A percentile compares a stretch with the other conserved stretches of the same genome.
Evolutionary conservation across 2,797 vertebrate species (phyloP).

Genomic region (Acestrorhynchus altus): DNA sequence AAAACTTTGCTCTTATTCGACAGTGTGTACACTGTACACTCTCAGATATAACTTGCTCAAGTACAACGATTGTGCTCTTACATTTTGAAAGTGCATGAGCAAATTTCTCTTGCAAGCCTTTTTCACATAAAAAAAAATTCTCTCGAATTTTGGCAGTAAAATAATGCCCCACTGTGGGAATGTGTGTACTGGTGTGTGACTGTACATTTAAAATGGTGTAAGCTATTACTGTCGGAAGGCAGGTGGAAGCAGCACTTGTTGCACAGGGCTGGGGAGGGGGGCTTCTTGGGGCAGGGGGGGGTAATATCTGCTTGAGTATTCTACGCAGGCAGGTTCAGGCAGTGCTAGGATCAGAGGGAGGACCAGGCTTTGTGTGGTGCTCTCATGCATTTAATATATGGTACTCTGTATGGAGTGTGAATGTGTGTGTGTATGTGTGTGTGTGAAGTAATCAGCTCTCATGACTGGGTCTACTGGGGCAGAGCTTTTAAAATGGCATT

Average conservation of each 20-base stretch:
- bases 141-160: too few relatives aligned
- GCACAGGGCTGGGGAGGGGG: neutral
- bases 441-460: neutral
- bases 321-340: neutral
- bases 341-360: neutral
- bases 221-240: conserved; percentile 25
- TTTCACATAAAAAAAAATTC: too few relatives aligned
- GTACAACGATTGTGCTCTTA: too few relatives aligned
- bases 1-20: too few relatives aligned
- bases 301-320: conserved; percentile 2
- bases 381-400: conserved; percentile 25
- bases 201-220: neutral
- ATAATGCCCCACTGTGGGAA: too few relatives aligned
- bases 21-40: too few relatives aligned
- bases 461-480: conserved; percentile 79
- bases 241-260: conserved; percentile 27
- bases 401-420: neutral
- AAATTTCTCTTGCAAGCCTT: too few relatives aligned
- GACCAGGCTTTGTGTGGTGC: neutral
- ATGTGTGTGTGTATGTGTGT: conserved; percentile 1
- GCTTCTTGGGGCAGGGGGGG: neutral
- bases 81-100: too few relatives aligned
- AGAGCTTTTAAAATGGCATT: conserved; percentile 97
- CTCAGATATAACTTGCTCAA: too few relatives aligned
- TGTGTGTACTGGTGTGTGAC: neutral